Percentiles rank a stretch among this genome's conserved stretches.
Evolutionary conservation across 2,888 invertebrate species (phyloP).

Genomic region (Cyclophora punctaria): DNA sequence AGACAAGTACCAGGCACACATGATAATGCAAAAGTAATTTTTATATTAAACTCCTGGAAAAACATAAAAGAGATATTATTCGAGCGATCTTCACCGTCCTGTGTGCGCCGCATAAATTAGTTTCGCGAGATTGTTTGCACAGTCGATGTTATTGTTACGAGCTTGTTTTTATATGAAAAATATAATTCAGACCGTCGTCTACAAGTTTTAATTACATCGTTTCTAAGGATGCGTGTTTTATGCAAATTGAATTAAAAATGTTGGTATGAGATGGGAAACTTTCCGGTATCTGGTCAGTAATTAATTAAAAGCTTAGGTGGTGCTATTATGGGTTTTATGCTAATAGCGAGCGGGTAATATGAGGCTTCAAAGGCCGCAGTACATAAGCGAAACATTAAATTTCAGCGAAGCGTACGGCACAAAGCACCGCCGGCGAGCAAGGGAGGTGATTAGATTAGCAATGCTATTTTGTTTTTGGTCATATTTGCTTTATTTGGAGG

Average conservation of each 20-base stretch:
- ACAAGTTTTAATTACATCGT: slow-evolving; percentile 29
- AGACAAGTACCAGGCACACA: slow-evolving; percentile 51
- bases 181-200: slow-evolving; percentile 1
- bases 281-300: slow-evolving; percentile 51
- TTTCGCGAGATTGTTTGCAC: slow-evolving; percentile 68
- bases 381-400: slow-evolving; percentile 53
- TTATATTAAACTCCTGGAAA: slow-evolving; percentile 68
- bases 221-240: slow-evolving; percentile 28
- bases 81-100: slow-evolving; percentile 38
- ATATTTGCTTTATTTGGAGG: not conserved
- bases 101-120: slow-evolving; percentile 69
- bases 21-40: slow-evolving; percentile 71
- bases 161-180: slow-evolving; percentile 15
- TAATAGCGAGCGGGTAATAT: slow-evolving; percentile 63
- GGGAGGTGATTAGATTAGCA: slow-evolving; percentile 42
- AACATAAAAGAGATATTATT: slow-evolving; percentile 65
- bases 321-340: slow-evolving; percentile 66
- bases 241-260: slow-evolving; percentile 44
- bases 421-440: slow-evolving; percentile 31
- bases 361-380: slow-evolving; percentile 24
- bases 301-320: slow-evolving; percentile 67
- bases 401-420: slow-evolving; percentile 44
- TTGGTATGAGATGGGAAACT: slow-evolving; percentile 32
- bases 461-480: slow-evolving; percentile 22
- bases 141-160: slow-evolving; percentile 39